Evolutionary conservation across 2,113 vertebrate genomes (phyloP), one percentile per base, ranked within the genome.

Genomic region (Euleptes europaea): DNA sequence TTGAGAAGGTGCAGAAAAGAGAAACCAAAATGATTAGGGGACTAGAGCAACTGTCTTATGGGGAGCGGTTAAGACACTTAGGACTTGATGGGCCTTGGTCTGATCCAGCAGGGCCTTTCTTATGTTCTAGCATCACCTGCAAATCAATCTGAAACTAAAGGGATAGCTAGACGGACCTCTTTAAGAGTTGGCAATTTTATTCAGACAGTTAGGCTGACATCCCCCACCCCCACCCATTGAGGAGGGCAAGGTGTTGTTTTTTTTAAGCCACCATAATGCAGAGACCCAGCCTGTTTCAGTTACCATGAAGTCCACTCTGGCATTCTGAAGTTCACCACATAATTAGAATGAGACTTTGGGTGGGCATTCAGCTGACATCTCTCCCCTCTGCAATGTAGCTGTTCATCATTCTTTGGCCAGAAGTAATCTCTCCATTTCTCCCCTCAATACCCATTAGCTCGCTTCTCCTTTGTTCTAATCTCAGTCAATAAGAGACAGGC

Each of bases 401-500:
- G 71, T 1, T 42, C 11, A 28, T 47, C 70, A 47, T 78, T 70
- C 31, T 91, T 78, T 83, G 38, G 23, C 3, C 0, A 3, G 9
- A 84, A 23, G 19, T 71, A 44, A 69, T 47, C 21, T 3, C 81
- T n/a, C 19, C 75, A 57, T 57, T 12, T 72, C 35, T 1, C 1
- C 0, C 0, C 33, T 15, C 12, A 26, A 72, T 66, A 79, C 1
- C 65, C 49, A 88, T 23, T 47, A 74, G 42, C 28, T 44, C 17
- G 23, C 19, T 47, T 9, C 65, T 26, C 9, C 11, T 44, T 75
- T 5, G 70, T 86, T 70, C 83, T 80, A 91, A 86, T 14, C 2
- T 79, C 85, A 80, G 47, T 42, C 17, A 83, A 90, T 77, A 28
- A 80, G 7, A 65, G 51, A 28, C 40, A 83, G 42, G 42, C 71